phyloP scores from a whole-genome alignment of 2,888 invertebrate genomes.

The Nasonovia ribisnigri region DNA sequence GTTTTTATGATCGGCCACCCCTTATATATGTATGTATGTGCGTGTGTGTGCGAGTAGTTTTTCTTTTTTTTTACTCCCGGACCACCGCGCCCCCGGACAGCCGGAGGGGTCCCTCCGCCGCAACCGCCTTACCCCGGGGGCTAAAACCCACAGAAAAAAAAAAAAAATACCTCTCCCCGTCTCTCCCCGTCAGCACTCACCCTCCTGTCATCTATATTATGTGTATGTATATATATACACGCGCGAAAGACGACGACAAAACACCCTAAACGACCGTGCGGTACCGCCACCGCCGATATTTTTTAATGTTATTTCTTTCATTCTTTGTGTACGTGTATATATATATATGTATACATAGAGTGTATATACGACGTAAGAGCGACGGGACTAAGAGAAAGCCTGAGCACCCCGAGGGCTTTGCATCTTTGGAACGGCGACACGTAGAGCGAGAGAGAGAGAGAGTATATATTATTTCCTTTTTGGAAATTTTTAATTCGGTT shows the following conservation, averaged over 20 bases:
- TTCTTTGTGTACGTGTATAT: constrained; percentile 1
- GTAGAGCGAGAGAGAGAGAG: constrained; percentile 4
- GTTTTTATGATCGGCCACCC: constrained; percentile 64
- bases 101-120: constrained; percentile 35
- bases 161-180: constrained; percentile 25
- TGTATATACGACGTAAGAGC: neutral
- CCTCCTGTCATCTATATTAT: neutral
- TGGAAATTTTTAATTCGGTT: constrained; percentile 54
- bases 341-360: neutral
- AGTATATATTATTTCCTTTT: constrained; percentile 45
- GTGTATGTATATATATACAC: neutral
- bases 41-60: constrained; percentile 3
- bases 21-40: neutral
- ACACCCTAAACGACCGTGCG: constrained; percentile 63
- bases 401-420: constrained; percentile 36
- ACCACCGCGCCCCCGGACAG: constrained; percentile 13
- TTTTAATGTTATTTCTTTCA: constrained; percentile 64
- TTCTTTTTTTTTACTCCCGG: constrained; percentile 57
- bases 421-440: constrained; percentile 33
- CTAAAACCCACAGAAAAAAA: constrained; percentile 56
- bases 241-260: constrained; percentile 60
- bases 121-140: constrained; percentile 49
- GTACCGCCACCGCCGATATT: constrained; percentile 48
- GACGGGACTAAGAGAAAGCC: constrained; percentile 41
- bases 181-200: neutral